Base-by-base conservation (phyloP, 2,113 vertebrate genomes). In the Varanus komodoensis region DNA sequence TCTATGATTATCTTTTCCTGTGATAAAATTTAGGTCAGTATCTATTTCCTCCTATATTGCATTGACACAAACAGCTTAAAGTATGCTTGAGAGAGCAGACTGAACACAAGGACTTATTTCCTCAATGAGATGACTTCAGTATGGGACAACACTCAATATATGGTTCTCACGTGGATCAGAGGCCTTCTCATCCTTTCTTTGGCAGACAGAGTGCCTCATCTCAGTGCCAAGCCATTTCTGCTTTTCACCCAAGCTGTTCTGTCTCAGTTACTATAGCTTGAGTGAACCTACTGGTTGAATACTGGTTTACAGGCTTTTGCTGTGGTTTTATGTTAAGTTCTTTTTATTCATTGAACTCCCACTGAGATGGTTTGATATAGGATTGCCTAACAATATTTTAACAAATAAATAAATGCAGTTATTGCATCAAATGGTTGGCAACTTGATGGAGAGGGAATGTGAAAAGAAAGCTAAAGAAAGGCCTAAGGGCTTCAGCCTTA, bases 41-140 rank as follows among this genome's bases (percentile, higher is more conserved):
- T 69, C 14, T 44, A 57, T 44, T 8, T 23, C 4, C 34, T 8
- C 54, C 3, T 25, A 21, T 1, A 12, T 27, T 90, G 67, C 61
- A 14, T 6, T 50, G 29, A 89, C 57, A 92, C 2, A 32, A 86
- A 3, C 29, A 85, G 78, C 44, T 89, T 23, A 68, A 83, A 83
- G 77, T 38, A 21, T 86, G 78, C 82, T 87, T 84, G 85, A 80
- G 54, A 52, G 73, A 90, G 19, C 85, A n/a, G 23, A 92, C 23
- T 89, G 93, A 89, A n/a, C 32, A 64, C 3, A 52, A 90, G 23
- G n/a, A 77, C 32, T 91, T 87, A 82, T 90, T 73, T 88, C 75
- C 19, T 34, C 48, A n/a, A 11, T 78, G 44, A 86, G 89, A 79
- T 87, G 0, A 89, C 50, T 92, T 91, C 3, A 82, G 61, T 89